Evolutionary conservation across 2,888 invertebrate species (phyloP), one percentile per base, ranked within the genome.

Genomic region (Miltochrista miniata): DNA sequence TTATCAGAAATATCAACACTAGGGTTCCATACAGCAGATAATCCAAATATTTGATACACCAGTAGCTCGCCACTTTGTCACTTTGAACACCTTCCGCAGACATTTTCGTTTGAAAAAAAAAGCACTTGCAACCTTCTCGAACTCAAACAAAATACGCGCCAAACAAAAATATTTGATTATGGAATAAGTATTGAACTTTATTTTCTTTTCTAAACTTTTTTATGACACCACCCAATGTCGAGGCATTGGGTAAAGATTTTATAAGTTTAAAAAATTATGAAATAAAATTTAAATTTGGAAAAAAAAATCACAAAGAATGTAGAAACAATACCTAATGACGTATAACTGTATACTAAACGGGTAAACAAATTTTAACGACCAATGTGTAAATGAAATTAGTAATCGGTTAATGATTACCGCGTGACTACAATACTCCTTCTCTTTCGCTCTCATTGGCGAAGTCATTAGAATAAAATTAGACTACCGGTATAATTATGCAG

Each of bases 11-110:
- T 33, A 80, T 59, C 0, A 73, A 24, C 8, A 70, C 59, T 1
- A 87, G 51, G 1, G 77, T 40, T 0, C 64, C 81, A 40, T 83
- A 86, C 0, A 87, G 55, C 1, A 86, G 54, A 33, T 81, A 77
- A 48, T 88, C 88, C 55, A 87, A 49, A 44, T 87, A 56, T 10
- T 74, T 70, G 4, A 83, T 57, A n/a, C 70, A 77, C 71, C 79
- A 77, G 0, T 72, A 68, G 44, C 68, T 73, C 9, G 66, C 62
- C 7, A 68, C 64, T 44, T 66, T 64, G 12, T 68, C 61, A 42
- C 61, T 56, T 31, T 8, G 56, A 54, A 33, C 18, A 37, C 47
- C 46, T n/a, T 51, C 42, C 3, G 37, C 48, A 18, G 67, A 61
- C 42, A 70, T 64, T 44, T 45, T 51, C 24, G 5, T 29, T 42